These are phyloP conservation scores for Harlomillsia oculata DNA, from an alignment of 1,140 invertebrate genomes.

Conservation along the genomic window DNA sequence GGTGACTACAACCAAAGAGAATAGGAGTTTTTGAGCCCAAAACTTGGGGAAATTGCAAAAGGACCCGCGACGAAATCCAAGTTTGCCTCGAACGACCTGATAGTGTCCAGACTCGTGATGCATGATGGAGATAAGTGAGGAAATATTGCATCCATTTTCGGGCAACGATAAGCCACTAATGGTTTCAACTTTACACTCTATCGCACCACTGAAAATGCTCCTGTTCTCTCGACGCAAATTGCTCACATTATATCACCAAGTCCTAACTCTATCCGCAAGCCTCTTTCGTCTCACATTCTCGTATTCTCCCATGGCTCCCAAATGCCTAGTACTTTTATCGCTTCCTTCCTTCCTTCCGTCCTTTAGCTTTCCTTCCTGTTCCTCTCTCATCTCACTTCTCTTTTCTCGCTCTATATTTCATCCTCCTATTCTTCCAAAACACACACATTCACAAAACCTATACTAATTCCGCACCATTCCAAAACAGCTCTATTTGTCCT, in stretches of 20 bases:
- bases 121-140: constrained; percentile 29
- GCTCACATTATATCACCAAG: constrained; percentile 26
- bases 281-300: constrained; percentile 7
- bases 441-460: no score
- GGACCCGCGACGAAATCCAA: constrained; percentile 25
- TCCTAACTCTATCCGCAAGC: constrained; percentile 25
- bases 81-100: constrained; percentile 25
- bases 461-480: no score
- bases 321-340: no score
- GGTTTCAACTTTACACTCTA: constrained; percentile 35
- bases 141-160: constrained; percentile 33
- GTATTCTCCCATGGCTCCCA: background rate
- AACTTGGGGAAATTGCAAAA: constrained; percentile 6
- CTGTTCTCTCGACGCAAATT: constrained; percentile 24
- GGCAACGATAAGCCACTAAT: constrained; percentile 35
- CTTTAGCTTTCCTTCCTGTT: background rate
- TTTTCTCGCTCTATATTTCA: background rate
- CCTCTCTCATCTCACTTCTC: background rate
- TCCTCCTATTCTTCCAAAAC: no score
- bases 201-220: constrained; percentile 26
- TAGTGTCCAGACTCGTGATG: constrained; percentile 30
- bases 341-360: background rate
- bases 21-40: background rate
- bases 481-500: no score
- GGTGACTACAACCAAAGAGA: background rate